Conservation (phyloP, 2,113 vertebrate genomes). For the Shinisaurus crocodilurus region DNA sequence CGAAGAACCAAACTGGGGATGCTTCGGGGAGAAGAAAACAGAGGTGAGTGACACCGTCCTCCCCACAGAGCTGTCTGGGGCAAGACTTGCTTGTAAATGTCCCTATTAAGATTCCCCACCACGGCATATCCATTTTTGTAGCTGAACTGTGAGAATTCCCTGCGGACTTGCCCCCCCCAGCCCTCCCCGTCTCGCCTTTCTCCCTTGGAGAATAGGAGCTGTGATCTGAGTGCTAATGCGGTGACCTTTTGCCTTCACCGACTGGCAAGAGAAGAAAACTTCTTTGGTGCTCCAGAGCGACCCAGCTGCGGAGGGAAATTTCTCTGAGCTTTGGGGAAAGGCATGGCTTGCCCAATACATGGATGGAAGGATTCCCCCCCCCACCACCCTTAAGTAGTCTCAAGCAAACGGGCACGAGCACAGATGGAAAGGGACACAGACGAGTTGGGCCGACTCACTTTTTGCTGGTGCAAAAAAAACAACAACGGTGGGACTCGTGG, state of each 20-base stretch:
- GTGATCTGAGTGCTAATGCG: not conserved
- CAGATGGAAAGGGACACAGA: not conserved
- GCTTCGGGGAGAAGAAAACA: not conserved
- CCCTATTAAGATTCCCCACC: constrained; percentile 13
- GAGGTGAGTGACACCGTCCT: constrained; percentile 50
- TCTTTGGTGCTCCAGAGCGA: accelerated
- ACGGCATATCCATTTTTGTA: accelerated
- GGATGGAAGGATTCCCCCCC: accelerated
- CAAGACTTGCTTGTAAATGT: accelerated
- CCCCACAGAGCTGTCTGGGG: not conserved
- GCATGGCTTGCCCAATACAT: not conserved
- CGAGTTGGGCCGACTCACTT: not conserved
- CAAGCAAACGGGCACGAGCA: too few species aligned
- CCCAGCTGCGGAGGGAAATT: accelerated
- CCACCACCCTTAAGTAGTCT: too few species aligned
- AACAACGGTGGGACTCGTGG: too few species aligned
- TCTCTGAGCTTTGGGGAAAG: not conserved
- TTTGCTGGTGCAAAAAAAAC: not conserved
- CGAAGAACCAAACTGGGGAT: too few species aligned
- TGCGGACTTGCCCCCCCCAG: not conserved
- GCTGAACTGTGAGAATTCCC: not conserved
- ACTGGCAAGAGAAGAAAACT: not conserved
- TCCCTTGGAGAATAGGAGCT: not conserved
- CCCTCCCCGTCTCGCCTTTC: not conserved
- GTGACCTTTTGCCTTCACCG: not conserved